phyloP scores from a whole-genome alignment of 2,113 vertebrate genomes.

The Cromileptes altivelis region DNA sequence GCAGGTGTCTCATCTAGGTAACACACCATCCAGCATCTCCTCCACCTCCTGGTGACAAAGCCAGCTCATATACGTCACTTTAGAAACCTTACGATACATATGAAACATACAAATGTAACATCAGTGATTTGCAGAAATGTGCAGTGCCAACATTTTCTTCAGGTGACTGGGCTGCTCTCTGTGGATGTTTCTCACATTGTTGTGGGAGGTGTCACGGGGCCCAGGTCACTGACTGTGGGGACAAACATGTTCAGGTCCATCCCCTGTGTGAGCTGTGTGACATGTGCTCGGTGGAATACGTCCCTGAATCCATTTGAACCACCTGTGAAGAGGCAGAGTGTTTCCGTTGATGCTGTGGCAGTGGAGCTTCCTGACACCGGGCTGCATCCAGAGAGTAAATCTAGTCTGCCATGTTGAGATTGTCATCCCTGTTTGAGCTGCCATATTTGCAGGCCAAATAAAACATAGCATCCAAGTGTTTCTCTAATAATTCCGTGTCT shows the following conservation, averaged over 20 bases:
- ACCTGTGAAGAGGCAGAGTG: conserved; percentile 1
- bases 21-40: no score
- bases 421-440: conserved; percentile 16
- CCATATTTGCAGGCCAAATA: not conserved
- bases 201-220: not conserved
- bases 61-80: no score
- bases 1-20: no score
- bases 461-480: not conserved
- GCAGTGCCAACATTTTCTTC: no score
- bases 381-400: conserved; percentile 8
- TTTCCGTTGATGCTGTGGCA: conserved; percentile 11
- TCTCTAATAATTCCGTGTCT: not conserved
- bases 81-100: no score
- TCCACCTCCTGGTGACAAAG: no score
- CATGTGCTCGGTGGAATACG: not conserved
- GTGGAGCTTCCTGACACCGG: not conserved
- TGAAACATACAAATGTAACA: no score
- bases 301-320: not conserved
- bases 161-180: not conserved
- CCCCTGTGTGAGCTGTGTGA: not conserved
- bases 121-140: no score
- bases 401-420: not conserved
- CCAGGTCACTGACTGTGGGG: not conserved
- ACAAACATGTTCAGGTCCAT: not conserved
- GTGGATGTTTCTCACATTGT: not conserved